phyloP scores from a whole-genome alignment of 2,888 invertebrate genomes.

The Thymelicus lineola region DNA sequence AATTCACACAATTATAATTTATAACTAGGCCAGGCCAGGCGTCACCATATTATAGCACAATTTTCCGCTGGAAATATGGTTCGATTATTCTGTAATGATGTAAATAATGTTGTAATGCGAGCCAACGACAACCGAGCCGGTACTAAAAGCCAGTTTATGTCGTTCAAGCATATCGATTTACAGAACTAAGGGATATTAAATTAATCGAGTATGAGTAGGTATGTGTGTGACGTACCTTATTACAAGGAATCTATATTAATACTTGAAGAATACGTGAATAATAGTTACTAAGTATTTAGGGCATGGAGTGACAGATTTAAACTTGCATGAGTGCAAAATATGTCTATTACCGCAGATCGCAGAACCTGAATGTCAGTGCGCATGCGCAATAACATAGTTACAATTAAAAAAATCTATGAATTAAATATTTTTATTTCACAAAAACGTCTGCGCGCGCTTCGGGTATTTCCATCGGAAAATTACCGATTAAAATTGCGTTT shows the following conservation, averaged over 20 bases:
- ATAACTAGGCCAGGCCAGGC: background rate
- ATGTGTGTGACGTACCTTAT: background rate
- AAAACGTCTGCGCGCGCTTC: too few species aligned
- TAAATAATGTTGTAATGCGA: conserved; percentile 16
- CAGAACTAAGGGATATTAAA: conserved; percentile 12
- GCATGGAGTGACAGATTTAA: too few species aligned
- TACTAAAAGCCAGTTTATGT: conserved; percentile 74
- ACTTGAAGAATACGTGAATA: too few species aligned
- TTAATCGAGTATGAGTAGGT: background rate
- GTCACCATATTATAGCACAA: background rate
- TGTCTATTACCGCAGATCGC: too few species aligned
- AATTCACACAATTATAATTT: background rate
- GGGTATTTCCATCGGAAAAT: too few species aligned
- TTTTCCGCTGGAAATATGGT: background rate
- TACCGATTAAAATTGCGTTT: too few species aligned
- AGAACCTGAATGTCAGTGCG: too few species aligned
- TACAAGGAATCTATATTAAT: background rate
- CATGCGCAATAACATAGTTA: too few species aligned
- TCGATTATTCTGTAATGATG: conserved; percentile 12
- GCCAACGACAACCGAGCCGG: conserved; percentile 60
- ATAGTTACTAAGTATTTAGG: too few species aligned
- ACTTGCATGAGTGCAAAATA: too few species aligned
- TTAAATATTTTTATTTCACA: too few species aligned
- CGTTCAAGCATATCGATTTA: conserved; percentile 50
- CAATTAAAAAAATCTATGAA: too few species aligned